Evolutionary conservation across 2,797 vertebrate genomes (phyloP), one percentile per base, ranked within the genome.

Genomic region (Trichosurus vulpecula): DNA sequence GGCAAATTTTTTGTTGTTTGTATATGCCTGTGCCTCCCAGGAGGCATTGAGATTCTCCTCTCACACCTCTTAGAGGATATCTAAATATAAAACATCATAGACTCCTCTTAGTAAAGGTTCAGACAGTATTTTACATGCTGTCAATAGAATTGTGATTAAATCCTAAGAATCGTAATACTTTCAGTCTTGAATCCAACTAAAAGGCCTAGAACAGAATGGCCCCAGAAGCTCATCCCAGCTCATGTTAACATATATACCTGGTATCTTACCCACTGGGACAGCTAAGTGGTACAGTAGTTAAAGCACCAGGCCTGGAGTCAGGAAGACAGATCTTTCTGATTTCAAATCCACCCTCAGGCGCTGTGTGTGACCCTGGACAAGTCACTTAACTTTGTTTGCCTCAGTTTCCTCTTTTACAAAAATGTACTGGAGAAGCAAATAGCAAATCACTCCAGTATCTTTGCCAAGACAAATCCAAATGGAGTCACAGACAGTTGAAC

Each of bases 131-230:
- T 0, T 53, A 93, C 27, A 13, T 92, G 90, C 54, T 94, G 25
- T 95, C 29, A 91, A 91, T 87, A 95, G 47, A 13, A 29, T 51
- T 31, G 1, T 91, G 52, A 94, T 94, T 89, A 93, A 97, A 90
- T 96, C 57, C 35, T 52, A 93, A 35, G 12, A 81, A 47, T 10
- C 0, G 2, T 6, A 81, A 27, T 81, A 22, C 41, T 81, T 81
- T 81, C 13, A n/a, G 8, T 81, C 74, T 81, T 95, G 93, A 74
- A 97, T 93, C 66, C 9, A 52, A 54, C 41, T 92, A 90, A 92
- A 52, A 93, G 93, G 47, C 19, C 95, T 93, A 92, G 95, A 95
- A 92, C 91, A 92, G 54, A 95, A 41, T 92, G 30, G 35, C 96
- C 52, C 93, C 10, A 87, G 51, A 92, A 91, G 35, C 16, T 35